Evolutionary conservation across 2,113 vertebrate genomes (phyloP).

Genomic region (Carassius gibelio): DNA sequence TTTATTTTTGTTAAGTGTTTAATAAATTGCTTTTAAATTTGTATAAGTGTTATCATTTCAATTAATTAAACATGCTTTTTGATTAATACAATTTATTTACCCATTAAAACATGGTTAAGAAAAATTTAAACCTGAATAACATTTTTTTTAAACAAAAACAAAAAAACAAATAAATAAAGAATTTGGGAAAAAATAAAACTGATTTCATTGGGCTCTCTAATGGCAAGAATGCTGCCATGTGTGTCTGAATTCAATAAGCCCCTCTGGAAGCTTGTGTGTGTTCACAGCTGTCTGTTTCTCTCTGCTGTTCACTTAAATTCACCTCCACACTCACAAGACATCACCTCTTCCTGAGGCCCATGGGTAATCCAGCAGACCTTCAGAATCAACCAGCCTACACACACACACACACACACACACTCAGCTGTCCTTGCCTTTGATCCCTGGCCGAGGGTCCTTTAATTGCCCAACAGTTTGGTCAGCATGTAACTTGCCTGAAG

Average conservation of each 20-base stretch:
- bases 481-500: not conserved
- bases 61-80: too few relatives aligned
- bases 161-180: too few relatives aligned
- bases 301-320: constrained; percentile 14
- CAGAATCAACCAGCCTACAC: not conserved
- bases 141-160: too few relatives aligned
- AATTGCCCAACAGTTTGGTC: constrained; percentile 14
- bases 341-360: constrained; percentile 9
- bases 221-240: constrained; percentile 57
- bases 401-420: not conserved
- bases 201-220: not conserved
- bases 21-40: too few relatives aligned
- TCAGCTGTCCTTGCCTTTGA: constrained; percentile 34
- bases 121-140: too few relatives aligned
- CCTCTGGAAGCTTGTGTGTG: constrained; percentile 28
- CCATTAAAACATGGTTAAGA: too few relatives aligned
- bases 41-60: too few relatives aligned
- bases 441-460: constrained; percentile 16
- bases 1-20: too few relatives aligned
- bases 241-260: constrained; percentile 29
- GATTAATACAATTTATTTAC: too few relatives aligned
- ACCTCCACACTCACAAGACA: constrained; percentile 25
- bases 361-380: constrained; percentile 23
- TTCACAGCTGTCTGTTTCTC: constrained; percentile 50
- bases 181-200: not conserved